Conservation (phyloP, 2,113 vertebrate species). For the Indicator indicator region DNA sequence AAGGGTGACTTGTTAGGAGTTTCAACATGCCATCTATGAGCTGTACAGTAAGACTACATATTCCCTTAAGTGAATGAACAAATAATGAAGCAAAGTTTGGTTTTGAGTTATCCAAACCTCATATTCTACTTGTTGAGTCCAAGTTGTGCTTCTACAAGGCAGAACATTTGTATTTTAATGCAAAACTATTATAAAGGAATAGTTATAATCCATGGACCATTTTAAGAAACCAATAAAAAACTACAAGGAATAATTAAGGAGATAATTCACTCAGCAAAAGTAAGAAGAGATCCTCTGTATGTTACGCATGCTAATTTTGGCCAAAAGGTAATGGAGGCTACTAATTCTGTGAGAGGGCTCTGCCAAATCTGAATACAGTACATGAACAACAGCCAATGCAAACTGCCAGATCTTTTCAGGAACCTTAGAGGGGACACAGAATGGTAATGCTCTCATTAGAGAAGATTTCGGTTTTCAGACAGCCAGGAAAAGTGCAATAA, state of each 20-base stretch:
- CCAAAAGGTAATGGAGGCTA: conserved; percentile 27
- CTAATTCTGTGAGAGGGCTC: neutral
- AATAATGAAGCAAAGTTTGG: neutral
- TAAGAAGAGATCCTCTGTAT: conserved; percentile 11
- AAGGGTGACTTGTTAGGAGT: neutral
- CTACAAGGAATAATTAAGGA: neutral
- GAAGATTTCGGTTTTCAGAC: neutral
- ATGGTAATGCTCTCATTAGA: neutral
- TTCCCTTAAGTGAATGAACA: neutral
- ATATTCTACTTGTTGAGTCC: neutral
- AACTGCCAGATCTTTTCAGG: conserved; percentile 34
- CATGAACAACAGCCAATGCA: conserved; percentile 4
- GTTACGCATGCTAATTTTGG: neutral
- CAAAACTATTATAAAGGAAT: neutral
- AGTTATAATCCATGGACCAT: neutral
- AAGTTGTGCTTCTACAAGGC: neutral
- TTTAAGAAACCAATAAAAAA: neutral
- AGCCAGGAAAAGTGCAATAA: neutral
- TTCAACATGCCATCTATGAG: neutral
- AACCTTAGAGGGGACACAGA: neutral
- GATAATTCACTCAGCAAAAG: neutral
- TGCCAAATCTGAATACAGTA: conserved; percentile 26
- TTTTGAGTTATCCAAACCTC: neutral
- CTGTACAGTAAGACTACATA: neutral
- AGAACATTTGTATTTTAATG: neutral